These are phyloP conservation scores for Paradoxurus hermaphroditus DNA, from an alignment of 2,113 vertebrate species.

Conservation along the genomic window DNA sequence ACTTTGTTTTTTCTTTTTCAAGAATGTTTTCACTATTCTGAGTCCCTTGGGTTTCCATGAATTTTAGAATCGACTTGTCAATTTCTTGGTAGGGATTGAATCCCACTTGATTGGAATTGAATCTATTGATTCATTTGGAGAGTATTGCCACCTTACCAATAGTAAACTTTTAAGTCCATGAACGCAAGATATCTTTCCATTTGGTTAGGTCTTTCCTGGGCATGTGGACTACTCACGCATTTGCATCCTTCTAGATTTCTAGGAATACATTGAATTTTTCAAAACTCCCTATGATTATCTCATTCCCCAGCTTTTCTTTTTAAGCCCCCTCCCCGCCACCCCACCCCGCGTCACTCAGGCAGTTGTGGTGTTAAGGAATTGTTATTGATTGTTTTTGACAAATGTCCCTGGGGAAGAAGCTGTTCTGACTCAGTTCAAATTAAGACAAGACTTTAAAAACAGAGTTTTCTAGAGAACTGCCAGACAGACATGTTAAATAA, in stretches of 20 bases:
- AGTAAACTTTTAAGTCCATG: not conserved
- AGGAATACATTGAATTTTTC: not conserved
- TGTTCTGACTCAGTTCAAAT: slow-evolving; percentile 41
- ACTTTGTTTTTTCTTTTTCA: not conserved
- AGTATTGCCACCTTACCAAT: not conserved
- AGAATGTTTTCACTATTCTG: slow-evolving; percentile 1
- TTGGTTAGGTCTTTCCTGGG: not conserved
- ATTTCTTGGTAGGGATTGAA: no score
- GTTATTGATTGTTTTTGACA: not conserved
- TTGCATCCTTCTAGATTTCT: not conserved
- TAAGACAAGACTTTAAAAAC: not conserved
- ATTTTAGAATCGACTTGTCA: not conserved
- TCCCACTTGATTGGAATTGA: not conserved
- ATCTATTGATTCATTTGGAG: not conserved
- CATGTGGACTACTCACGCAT: not conserved
- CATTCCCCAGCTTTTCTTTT: not conserved
- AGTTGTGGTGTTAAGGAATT: not conserved
- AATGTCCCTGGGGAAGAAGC: not conserved
- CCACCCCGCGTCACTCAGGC: no score
- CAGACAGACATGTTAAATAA: not conserved
- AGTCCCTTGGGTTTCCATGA: not conserved
- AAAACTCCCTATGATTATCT: not conserved
- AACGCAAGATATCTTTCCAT: not conserved
- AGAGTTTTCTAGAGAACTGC: not conserved
- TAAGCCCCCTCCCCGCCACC: no score